A percentile compares a stretch with the other conserved stretches of the same genome.
Evolutionary conservation across 2,888 invertebrate genomes (phyloP).

Genomic region (Aleiodes alternator): DNA sequence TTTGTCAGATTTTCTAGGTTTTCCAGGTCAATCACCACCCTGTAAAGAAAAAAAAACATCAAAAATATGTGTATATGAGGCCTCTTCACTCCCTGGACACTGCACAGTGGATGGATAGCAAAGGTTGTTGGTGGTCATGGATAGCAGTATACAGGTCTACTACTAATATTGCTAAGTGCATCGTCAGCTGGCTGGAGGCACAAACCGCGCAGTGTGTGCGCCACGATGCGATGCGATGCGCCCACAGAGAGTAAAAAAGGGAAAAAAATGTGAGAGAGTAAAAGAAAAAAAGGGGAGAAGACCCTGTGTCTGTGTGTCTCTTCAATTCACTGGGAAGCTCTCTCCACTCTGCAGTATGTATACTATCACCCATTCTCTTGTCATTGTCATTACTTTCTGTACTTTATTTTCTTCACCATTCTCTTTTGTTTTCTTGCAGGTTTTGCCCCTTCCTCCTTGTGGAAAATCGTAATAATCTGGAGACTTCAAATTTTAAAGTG

Average conservation of each 20-base stretch:
- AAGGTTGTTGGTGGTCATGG: constrained; percentile 49
- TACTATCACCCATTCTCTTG: constrained; percentile 62
- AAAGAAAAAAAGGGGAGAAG: too few relatives aligned
- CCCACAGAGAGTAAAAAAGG: constrained; percentile 40
- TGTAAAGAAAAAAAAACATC: too few relatives aligned
- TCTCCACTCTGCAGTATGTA: constrained; percentile 43
- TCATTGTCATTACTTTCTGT: constrained; percentile 71
- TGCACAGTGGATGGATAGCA: constrained; percentile 32
- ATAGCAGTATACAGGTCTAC: constrained; percentile 60
- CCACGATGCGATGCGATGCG: constrained; percentile 57
- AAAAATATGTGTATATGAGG: constrained; percentile 44
- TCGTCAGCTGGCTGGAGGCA: constrained; percentile 70
- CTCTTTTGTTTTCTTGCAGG: constrained; percentile 1
- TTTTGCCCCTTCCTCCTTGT: constrained; percentile 31
- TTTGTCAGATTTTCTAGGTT: too few relatives aligned
- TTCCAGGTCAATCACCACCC: too few relatives aligned
- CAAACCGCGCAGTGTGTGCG: constrained; percentile 52
- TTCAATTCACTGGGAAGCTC: constrained; percentile 55
- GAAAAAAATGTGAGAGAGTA: background rate
- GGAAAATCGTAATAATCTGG: too few relatives aligned
- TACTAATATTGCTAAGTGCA: constrained; percentile 75
- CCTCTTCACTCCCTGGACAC: constrained; percentile 10
- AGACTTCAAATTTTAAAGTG: too few relatives aligned
- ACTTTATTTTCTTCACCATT: constrained; percentile 58
- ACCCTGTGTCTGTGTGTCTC: constrained; percentile 43